These are phyloP conservation scores for Synergus gifuensis DNA, from an alignment of 2,888 invertebrate genomes.

Conservation along the genomic window DNA sequence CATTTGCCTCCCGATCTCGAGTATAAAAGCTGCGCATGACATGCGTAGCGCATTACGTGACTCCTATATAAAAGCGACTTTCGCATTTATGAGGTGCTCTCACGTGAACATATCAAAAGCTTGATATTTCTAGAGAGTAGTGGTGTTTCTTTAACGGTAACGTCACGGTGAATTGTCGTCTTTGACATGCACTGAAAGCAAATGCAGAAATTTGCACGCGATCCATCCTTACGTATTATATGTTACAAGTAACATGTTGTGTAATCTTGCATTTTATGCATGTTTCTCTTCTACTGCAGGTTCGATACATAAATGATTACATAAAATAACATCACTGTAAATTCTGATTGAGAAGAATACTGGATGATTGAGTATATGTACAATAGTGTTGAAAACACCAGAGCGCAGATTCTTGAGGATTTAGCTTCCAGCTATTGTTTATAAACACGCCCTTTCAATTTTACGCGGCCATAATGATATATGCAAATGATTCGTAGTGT, in stretches of 20 bases:
- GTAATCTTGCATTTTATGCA: not conserved
- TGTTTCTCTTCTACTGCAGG: not conserved
- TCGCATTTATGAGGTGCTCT: constrained; percentile 14
- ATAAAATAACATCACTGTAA: no score
- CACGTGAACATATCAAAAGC: not conserved
- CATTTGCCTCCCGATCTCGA: constrained; percentile 30
- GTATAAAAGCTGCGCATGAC: constrained; percentile 12
- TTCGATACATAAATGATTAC: not conserved
- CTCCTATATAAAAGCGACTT: not conserved
- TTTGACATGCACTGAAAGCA: not conserved
- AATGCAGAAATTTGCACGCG: constrained; percentile 24
- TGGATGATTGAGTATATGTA: no score
- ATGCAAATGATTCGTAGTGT: not conserved
- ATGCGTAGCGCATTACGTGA: constrained; percentile 6
- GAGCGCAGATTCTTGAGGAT: not conserved
- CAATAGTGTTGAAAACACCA: not conserved
- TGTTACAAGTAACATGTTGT: constrained; percentile 2
- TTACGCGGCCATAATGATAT: not conserved
- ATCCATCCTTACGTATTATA: constrained; percentile 6
- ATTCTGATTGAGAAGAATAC: no score
- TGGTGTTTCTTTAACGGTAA: constrained; percentile 22
- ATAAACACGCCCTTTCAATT: constrained; percentile 4
- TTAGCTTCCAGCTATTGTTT: not conserved
- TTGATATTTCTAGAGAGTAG: constrained; percentile 4
- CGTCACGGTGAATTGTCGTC: constrained; percentile 11